These are phyloP conservation scores for Sphyrna mokarran DNA, from an alignment of 2,113 vertebrate genomes.

Conservation along the genomic window DNA sequence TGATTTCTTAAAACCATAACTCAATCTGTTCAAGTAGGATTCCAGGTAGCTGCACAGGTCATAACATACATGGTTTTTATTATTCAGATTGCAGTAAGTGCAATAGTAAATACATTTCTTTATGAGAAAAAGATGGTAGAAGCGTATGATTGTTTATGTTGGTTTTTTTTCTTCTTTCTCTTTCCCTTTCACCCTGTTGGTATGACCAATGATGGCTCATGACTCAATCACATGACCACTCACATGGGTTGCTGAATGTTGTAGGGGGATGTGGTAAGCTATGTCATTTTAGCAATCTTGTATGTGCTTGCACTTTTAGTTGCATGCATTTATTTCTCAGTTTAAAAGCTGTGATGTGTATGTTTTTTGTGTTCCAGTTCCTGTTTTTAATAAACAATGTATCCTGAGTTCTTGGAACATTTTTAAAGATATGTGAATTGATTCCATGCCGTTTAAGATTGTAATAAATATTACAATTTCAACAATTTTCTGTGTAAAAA, in stretches of 20 bases:
- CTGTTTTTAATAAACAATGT: background rate
- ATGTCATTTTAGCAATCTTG: conserved; percentile 19
- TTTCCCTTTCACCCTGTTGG: conserved; percentile 31
- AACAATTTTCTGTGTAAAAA: background rate
- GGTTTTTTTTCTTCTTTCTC: conserved; percentile 35
- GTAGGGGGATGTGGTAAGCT: conserved; percentile 60
- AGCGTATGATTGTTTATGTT: conserved; percentile 32
- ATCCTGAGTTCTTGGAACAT: background rate
- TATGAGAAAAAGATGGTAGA: background rate
- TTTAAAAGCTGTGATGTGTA: background rate
- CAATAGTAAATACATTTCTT: background rate
- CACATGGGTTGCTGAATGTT: conserved; percentile 41
- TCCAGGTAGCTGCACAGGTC: background rate
- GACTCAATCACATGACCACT: conserved; percentile 41
- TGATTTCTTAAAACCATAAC: background rate
- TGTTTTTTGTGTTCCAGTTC: background rate
- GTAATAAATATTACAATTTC: background rate
- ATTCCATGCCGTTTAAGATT: background rate
- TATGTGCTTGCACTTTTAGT: conserved; percentile 1
- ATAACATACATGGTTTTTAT: background rate
- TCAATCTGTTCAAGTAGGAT: background rate
- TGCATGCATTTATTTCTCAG: background rate
- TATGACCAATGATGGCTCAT: conserved; percentile 41
- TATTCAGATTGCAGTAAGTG: background rate
- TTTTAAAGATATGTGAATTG: background rate